These are phyloP conservation scores for Brenthis hecate DNA, from an alignment of 2,888 invertebrate genomes.

Conservation along the genomic window DNA sequence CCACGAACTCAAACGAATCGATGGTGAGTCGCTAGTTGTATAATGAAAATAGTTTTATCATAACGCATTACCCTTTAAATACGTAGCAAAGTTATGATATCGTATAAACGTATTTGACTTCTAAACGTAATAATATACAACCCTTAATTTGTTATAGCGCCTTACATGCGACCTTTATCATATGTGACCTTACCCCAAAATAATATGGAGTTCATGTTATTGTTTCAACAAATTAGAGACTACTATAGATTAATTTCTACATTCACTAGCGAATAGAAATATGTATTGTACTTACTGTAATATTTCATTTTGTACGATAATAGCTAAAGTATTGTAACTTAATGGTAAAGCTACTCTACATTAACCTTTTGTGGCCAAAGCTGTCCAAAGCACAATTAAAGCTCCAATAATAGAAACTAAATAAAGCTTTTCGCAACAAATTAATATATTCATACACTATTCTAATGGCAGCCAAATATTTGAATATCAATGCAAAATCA, in stretches of 20 bases:
- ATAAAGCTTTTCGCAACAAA: conserved; percentile 70
- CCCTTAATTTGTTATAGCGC: neutral
- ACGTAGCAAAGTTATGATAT: neutral
- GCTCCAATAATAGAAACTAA: conserved; percentile 76
- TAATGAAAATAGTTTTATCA: neutral
- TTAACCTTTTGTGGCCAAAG: too few species aligned
- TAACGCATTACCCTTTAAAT: neutral
- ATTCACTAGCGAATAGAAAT: neutral
- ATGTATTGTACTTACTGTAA: too few species aligned
- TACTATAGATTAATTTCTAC: neutral
- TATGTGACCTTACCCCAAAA: neutral
- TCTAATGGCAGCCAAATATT: conserved; percentile 60
- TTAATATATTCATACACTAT: conserved; percentile 71
- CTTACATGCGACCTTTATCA: neutral
- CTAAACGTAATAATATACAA: conserved; percentile 2
- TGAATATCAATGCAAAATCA: conserved; percentile 9
- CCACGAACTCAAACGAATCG: too few species aligned
- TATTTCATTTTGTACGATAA: too few species aligned
- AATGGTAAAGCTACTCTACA: too few species aligned
- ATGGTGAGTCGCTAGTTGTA: too few species aligned
- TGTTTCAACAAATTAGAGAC: neutral
- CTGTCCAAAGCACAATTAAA: conserved; percentile 68
- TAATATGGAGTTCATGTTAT: neutral
- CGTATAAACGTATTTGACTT: neutral
- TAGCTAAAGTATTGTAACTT: too few species aligned